These are phyloP conservation scores for Dioctria rufipes DNA, from an alignment of 2,888 invertebrate genomes.

Conservation along the genomic window DNA sequence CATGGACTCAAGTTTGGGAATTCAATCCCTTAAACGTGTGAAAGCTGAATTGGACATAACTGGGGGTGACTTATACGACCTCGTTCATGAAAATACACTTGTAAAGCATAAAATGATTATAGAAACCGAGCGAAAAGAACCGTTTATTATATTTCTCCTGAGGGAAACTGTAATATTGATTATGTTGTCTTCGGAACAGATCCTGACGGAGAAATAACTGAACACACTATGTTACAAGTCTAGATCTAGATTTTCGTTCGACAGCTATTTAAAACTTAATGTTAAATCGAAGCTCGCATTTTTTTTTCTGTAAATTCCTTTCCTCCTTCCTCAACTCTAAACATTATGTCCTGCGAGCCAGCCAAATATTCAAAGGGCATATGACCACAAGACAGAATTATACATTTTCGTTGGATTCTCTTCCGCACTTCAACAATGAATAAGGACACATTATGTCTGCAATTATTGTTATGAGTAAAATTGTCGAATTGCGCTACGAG, in stretches of 20 bases:
- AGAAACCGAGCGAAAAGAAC: constrained; percentile 97
- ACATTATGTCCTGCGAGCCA: no score
- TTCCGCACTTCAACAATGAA: no score
- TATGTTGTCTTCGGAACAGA: constrained; percentile 98
- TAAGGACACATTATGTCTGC: no score
- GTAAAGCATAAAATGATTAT: constrained; percentile 98
- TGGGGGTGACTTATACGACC: constrained; percentile 96
- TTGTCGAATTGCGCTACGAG: no score
- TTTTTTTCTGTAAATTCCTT: no score
- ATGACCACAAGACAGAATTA: no score
- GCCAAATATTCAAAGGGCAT: no score
- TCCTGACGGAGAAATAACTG: constrained; percentile 94
- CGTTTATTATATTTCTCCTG: constrained; percentile 93
- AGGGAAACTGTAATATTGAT: constrained; percentile 94
- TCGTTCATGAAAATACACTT: constrained; percentile 97
- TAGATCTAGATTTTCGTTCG: constrained; percentile 74
- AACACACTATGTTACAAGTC: constrained; percentile 97
- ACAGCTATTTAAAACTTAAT: no score
- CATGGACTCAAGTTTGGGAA: constrained; percentile 89
- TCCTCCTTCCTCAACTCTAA: no score
- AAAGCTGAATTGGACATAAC: constrained; percentile 98
- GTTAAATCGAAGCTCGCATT: no score
- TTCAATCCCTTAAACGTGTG: constrained; percentile 87
- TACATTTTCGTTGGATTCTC: no score
- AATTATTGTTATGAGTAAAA: no score